Evolutionary conservation across 2,797 vertebrate genomes (phyloP).

Genomic region (Pteronotus mesoamericanus): DNA sequence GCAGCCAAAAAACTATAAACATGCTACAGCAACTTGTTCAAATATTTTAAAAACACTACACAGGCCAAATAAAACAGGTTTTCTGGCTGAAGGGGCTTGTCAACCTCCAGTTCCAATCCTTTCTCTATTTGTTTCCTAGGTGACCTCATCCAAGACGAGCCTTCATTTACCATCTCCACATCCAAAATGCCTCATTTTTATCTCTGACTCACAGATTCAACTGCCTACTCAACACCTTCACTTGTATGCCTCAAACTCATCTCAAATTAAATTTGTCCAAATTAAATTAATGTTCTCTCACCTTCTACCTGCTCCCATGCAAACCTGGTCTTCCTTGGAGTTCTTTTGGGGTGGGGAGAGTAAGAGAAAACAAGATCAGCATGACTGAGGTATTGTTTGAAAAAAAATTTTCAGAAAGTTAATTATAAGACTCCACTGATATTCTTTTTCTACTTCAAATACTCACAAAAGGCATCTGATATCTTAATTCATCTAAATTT

Average conservation of each 20-base stretch:
- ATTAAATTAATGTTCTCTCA: constrained; percentile 19
- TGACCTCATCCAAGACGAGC: constrained; percentile 20
- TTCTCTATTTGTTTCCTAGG: constrained; percentile 50
- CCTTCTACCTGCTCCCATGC: neutral
- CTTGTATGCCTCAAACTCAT: constrained; percentile 45
- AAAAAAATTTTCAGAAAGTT: neutral
- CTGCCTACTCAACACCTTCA: constrained; percentile 62
- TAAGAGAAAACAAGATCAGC: neutral
- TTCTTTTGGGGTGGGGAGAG: neutral
- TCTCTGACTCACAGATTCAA: constrained; percentile 63
- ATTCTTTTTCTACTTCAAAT: constrained; percentile 24
- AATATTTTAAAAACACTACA: constrained; percentile 63
- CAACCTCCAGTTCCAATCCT: constrained; percentile 24
- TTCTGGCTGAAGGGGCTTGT: constrained; percentile 31
- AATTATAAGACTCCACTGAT: neutral
- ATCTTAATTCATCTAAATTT: constrained; percentile 10
- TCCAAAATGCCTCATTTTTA: constrained; percentile 49
- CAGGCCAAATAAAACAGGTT: constrained; percentile 55
- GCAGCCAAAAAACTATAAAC: constrained; percentile 50
- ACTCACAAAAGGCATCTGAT: neutral
- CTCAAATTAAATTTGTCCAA: constrained; percentile 36
- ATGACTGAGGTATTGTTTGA: neutral
- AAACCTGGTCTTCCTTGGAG: neutral
- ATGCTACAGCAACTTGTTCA: constrained; percentile 36
- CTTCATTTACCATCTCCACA: constrained; percentile 32